Evolutionary conservation across 2,797 vertebrate genomes (phyloP).

Genomic region (Eulemur coronatus): DNA sequence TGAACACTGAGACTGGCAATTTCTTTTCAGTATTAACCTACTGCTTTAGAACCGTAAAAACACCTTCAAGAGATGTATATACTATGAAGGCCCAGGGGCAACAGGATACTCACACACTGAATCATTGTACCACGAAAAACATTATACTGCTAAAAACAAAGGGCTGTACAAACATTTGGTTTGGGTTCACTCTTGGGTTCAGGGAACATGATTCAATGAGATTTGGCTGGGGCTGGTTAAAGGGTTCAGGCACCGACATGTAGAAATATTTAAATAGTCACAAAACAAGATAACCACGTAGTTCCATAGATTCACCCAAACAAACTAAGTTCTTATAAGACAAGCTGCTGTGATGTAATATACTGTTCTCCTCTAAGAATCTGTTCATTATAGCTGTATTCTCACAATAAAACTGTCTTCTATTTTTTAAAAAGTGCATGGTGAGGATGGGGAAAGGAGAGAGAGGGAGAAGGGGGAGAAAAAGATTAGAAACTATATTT

Average conservation of each 20-base stretch:
- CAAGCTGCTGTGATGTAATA: neutral
- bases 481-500: neutral
- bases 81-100: neutral
- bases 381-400: neutral
- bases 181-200: slow-evolving; percentile 29
- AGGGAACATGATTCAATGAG: neutral
- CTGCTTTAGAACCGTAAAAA: neutral
- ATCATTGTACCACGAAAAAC: neutral
- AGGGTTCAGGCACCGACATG: neutral
- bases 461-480: neutral
- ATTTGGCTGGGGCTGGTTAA: neutral
- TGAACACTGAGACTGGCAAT: neutral
- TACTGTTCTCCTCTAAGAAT: neutral
- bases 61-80: neutral
- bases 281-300: slow-evolving; percentile 30
- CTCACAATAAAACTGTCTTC: neutral
- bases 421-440: neutral
- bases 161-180: neutral
- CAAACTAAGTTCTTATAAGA: neutral
- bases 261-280: slow-evolving; percentile 45
- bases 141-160: neutral
- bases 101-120: neutral
- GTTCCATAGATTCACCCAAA: neutral
- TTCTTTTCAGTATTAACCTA: slow-evolving; percentile 30
- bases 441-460: neutral